These are phyloP conservation scores for Morelia viridis DNA, from an alignment of 2,797 vertebrate species.

Conservation along the genomic window DNA sequence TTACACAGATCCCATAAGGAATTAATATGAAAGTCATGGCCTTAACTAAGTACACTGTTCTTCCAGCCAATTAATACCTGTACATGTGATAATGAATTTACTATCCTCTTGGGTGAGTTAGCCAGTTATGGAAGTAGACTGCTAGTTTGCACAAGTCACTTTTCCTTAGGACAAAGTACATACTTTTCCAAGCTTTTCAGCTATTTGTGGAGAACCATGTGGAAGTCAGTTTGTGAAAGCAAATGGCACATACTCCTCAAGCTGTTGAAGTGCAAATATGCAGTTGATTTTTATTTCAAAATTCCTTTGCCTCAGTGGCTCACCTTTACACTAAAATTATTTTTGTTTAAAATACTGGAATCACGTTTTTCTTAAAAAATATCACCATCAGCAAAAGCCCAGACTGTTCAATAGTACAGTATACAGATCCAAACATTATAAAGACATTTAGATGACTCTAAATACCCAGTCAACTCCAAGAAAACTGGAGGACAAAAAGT, in stretches of 20 bases:
- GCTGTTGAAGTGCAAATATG: background rate
- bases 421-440: background rate
- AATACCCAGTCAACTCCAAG: too few relatives aligned
- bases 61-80: background rate
- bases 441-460: background rate
- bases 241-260: background rate
- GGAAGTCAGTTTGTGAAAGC: background rate
- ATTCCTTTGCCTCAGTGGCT: background rate
- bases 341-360: background rate
- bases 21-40: background rate
- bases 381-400: background rate
- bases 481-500: too few relatives aligned
- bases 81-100: background rate
- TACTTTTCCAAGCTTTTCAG: background rate
- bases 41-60: background rate
- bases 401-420: background rate
- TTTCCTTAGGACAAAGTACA: background rate
- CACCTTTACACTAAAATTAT: background rate
- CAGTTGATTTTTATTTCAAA: background rate
- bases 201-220: background rate
- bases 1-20: background rate
- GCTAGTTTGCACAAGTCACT: background rate
- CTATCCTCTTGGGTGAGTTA: background rate
- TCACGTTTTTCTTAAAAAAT: background rate
- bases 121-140: background rate